Conservation (phyloP, 2,797 vertebrate genomes). For the Rhincodon typus region DNA sequence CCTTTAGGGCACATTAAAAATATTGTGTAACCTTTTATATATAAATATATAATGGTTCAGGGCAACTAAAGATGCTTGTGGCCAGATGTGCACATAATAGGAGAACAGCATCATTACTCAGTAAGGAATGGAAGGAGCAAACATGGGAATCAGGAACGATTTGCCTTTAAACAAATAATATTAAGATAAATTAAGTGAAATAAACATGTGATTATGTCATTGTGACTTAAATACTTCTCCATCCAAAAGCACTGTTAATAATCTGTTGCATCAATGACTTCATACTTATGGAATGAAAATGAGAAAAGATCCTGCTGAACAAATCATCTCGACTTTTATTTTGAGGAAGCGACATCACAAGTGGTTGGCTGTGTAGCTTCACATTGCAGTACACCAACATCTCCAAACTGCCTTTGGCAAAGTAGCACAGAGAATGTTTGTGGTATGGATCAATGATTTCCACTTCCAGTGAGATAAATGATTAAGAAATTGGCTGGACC, state of each 20-base stretch:
- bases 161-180: not conserved
- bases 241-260: not conserved
- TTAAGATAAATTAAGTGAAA: conserved; percentile 18
- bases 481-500: not conserved
- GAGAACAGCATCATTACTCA: conserved; percentile 7
- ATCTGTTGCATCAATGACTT: not conserved
- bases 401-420: not conserved
- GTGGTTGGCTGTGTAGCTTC: not conserved
- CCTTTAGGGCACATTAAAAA: conserved; percentile 35
- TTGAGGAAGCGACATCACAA: not conserved
- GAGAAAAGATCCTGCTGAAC: not conserved
- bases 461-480: no score
- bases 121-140: conserved; percentile 16
- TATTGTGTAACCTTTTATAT: conserved; percentile 29
- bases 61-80: conserved; percentile 29
- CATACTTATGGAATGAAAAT: not conserved
- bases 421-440: not conserved
- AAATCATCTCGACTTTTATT: not conserved
- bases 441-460: no score
- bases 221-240: not conserved
- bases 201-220: not conserved
- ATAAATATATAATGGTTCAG: conserved; percentile 5
- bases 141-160: conserved; percentile 20
- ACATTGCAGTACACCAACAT: not conserved
- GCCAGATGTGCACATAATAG: conserved; percentile 24